Evolutionary conservation across 2,888 invertebrate species (phyloP).

Genomic region (Eubasilissa splendida): DNA sequence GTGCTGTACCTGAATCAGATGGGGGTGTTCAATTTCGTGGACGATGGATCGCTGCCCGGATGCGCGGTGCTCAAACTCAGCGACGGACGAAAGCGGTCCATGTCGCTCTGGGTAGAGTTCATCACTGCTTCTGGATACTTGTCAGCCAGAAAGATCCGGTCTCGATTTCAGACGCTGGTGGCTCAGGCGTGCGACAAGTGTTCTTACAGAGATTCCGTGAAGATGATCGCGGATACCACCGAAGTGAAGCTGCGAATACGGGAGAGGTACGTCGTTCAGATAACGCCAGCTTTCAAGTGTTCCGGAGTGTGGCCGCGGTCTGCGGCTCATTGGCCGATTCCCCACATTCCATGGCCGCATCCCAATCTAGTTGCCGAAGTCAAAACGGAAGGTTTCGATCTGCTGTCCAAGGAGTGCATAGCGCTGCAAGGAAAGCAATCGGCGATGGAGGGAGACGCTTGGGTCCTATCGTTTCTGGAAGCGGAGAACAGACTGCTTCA

Average conservation of each 20-base stretch:
- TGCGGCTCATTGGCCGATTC: constrained; percentile 94
- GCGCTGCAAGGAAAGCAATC: constrained; percentile 87
- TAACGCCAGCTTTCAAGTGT: constrained; percentile 95
- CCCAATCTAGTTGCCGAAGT: constrained; percentile 93
- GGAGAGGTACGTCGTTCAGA: constrained; percentile 92
- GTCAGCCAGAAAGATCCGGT: constrained; percentile 93
- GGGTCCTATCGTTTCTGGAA: constrained; percentile 92
- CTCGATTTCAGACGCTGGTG: constrained; percentile 91
- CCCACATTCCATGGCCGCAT: constrained; percentile 94
- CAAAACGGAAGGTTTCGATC: constrained; percentile 95
- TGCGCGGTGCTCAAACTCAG: constrained; percentile 95
- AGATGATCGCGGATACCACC: constrained; percentile 94
- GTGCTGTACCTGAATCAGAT: constrained; percentile 96
- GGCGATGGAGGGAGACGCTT: constrained; percentile 96
- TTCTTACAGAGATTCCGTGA: constrained; percentile 92
- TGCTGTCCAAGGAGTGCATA: constrained; percentile 89
- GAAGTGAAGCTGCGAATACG: constrained; percentile 92
- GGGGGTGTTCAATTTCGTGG: constrained; percentile 98
- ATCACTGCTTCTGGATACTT: constrained; percentile 96
- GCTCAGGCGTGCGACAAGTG: constrained; percentile 95
- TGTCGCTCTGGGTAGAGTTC: constrained; percentile 98
- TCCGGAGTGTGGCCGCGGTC: constrained; percentile 95
- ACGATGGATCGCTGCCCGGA: constrained; percentile 94
- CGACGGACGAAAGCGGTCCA: constrained; percentile 95
- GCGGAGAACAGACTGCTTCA: constrained; percentile 92